Evolutionary conservation across 2,888 invertebrate species (phyloP).

Genomic region (Abrostola tripartita): DNA sequence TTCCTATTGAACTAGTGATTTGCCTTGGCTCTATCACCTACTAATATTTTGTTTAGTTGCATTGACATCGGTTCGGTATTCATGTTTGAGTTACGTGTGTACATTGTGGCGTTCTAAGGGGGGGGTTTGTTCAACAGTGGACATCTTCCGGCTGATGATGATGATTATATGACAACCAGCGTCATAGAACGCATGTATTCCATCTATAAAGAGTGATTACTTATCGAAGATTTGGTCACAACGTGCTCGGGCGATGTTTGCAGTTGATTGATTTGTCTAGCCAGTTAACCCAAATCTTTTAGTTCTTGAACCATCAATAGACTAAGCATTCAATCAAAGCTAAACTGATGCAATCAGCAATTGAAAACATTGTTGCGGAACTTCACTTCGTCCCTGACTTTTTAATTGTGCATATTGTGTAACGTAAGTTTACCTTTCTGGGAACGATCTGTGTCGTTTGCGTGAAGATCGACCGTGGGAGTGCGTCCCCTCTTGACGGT

Average conservation of each 20-base stretch:
- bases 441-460: constrained; percentile 68
- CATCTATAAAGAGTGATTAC: background rate
- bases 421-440: constrained; percentile 68
- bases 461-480: constrained; percentile 76
- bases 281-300: constrained; percentile 55
- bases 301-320: constrained; percentile 60
- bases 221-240: background rate
- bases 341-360: constrained; percentile 56
- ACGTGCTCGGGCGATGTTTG: background rate
- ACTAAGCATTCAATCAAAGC: constrained; percentile 52
- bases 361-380: constrained; percentile 56
- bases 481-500: constrained; percentile 75
- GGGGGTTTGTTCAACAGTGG: too few relatives aligned
- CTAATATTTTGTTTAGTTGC: too few relatives aligned
- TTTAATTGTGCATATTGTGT: constrained; percentile 69
- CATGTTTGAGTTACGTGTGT: too few relatives aligned
- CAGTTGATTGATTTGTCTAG: background rate
- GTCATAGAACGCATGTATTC: background rate
- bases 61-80: too few relatives aligned
- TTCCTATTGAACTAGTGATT: constrained; percentile 33
- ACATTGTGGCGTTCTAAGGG: too few relatives aligned
- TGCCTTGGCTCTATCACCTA: too few relatives aligned
- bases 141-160: too few relatives aligned
- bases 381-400: constrained; percentile 64
- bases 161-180: too few relatives aligned